Percentiles rank a stretch among this genome's conserved stretches.
These are phyloP conservation scores for Drosophila pegasa DNA, from an alignment of 2,888 invertebrate species.

Conservation along the genomic window DNA sequence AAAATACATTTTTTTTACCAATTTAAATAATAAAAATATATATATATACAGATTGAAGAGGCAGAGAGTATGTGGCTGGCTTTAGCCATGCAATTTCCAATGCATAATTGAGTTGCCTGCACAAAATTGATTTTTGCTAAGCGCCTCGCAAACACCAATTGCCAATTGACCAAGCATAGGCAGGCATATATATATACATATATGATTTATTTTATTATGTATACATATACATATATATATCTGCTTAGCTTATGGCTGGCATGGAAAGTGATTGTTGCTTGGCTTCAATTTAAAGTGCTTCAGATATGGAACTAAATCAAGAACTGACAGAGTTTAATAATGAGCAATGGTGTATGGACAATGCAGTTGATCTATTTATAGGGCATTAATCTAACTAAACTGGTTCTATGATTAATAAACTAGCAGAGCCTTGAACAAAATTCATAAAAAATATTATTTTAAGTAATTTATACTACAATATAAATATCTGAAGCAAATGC, in stretches of 20 bases:
- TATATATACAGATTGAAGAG: not conserved
- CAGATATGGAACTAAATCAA: not conserved
- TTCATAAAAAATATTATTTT: too few species aligned
- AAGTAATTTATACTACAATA: too few species aligned
- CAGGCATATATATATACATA: not conserved
- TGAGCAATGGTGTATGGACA: too few species aligned
- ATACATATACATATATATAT: not conserved
- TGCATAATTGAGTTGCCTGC: slow-evolving; percentile 15
- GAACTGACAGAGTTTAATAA: too few species aligned
- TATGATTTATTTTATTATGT: not conserved
- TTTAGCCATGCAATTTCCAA: not conserved
- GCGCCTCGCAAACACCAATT: slow-evolving; percentile 6
- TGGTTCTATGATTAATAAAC: too few species aligned
- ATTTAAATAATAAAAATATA: slow-evolving; percentile 18
- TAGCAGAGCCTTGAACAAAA: too few species aligned
- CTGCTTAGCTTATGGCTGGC: too few species aligned
- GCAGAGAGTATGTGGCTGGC: not conserved
- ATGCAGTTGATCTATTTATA: too few species aligned
- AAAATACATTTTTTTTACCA: slow-evolving; percentile 38
- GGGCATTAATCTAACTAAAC: too few species aligned
- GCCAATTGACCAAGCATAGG: not conserved
- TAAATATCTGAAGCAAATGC: too few species aligned
- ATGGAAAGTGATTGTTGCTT: not conserved
- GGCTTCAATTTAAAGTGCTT: too few species aligned
- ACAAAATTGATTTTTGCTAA: slow-evolving; percentile 18